A percentile compares a stretch with the other conserved stretches of the same genome.
phyloP scores from a whole-genome alignment of 2,888 invertebrate genomes.

The Agrochola circellaris region DNA sequence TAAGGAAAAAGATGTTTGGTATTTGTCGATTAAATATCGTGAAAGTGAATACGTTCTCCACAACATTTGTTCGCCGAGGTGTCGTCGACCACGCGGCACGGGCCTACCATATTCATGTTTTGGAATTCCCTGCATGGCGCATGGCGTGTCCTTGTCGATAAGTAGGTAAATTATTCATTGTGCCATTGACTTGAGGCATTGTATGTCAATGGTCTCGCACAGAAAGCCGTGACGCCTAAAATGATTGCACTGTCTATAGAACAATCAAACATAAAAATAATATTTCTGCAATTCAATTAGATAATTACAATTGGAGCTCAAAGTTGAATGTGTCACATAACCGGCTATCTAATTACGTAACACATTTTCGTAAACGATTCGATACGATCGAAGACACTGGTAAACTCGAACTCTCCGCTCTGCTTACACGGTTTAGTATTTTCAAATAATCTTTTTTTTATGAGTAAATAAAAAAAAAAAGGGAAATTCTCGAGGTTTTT shows the following conservation, averaged over 20 bases:
- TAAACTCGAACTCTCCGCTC: too few species aligned
- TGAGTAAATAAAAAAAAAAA: too few species aligned
- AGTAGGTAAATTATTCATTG: constrained; percentile 71
- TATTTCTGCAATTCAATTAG: constrained; percentile 13
- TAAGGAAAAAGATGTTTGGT: constrained; percentile 44
- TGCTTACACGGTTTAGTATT: too few species aligned
- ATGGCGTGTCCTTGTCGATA: constrained; percentile 67
- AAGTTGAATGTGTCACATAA: background rate
- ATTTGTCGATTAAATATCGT: constrained; percentile 41
- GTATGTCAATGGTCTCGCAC: constrained; percentile 69
- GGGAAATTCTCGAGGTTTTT: too few species aligned
- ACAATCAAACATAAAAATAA: constrained; percentile 21
- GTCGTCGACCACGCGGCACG: constrained; percentile 19
- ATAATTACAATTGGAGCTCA: constrained; percentile 4
- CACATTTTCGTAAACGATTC: too few species aligned
- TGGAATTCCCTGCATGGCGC: constrained; percentile 61
- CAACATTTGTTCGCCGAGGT: constrained; percentile 13
- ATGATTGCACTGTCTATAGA: constrained; percentile 17
- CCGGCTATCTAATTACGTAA: too few species aligned
- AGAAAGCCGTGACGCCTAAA: constrained; percentile 27
- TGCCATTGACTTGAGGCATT: constrained; percentile 68
- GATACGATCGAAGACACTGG: too few species aligned
- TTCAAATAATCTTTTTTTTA: too few species aligned
- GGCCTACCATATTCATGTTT: constrained; percentile 44
- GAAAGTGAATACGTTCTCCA: constrained; percentile 50